A percentile compares a stretch with the other conserved stretches of the same genome.
Evolutionary conservation across 2,888 invertebrate species (phyloP).

Genomic region (Pseudococcus viburni): DNA sequence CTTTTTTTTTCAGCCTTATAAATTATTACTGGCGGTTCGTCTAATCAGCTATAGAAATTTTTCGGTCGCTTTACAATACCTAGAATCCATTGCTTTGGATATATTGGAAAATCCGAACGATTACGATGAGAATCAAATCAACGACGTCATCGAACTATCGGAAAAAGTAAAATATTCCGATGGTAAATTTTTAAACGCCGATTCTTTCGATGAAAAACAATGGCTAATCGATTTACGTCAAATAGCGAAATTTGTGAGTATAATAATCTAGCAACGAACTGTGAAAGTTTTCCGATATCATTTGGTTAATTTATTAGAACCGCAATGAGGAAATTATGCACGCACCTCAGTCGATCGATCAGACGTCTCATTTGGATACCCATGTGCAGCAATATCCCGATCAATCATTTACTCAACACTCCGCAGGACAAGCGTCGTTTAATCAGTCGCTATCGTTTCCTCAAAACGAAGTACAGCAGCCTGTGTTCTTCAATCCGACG

Average conservation of each 20-base stretch:
- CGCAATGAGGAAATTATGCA: neutral
- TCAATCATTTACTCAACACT: neutral
- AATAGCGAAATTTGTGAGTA: constrained; percentile 16
- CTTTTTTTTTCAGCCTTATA: constrained; percentile 79
- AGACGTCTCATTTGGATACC: neutral
- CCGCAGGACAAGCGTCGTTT: neutral
- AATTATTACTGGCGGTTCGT: constrained; percentile 84
- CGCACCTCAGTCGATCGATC: neutral
- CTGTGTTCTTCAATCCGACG: neutral
- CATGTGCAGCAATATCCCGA: neutral
- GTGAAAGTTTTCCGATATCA: neutral
- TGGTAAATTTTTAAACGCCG: constrained; percentile 68
- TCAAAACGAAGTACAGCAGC: constrained; percentile 31
- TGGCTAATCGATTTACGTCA: constrained; percentile 71
- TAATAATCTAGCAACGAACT: neutral
- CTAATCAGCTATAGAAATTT: constrained; percentile 81
- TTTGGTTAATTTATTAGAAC: constrained; percentile 1
- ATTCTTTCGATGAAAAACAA: constrained; percentile 73
- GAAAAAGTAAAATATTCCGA: constrained; percentile 71
- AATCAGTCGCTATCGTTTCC: constrained; percentile 12
- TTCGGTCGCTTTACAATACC: constrained; percentile 83
- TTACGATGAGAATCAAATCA: constrained; percentile 71
- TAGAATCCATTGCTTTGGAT: constrained; percentile 83
- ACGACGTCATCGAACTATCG: constrained; percentile 68
- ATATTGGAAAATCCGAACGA: constrained; percentile 76